Evolutionary conservation across 2,797 vertebrate genomes (phyloP).

Genomic region (Acropternis orthonyx): DNA sequence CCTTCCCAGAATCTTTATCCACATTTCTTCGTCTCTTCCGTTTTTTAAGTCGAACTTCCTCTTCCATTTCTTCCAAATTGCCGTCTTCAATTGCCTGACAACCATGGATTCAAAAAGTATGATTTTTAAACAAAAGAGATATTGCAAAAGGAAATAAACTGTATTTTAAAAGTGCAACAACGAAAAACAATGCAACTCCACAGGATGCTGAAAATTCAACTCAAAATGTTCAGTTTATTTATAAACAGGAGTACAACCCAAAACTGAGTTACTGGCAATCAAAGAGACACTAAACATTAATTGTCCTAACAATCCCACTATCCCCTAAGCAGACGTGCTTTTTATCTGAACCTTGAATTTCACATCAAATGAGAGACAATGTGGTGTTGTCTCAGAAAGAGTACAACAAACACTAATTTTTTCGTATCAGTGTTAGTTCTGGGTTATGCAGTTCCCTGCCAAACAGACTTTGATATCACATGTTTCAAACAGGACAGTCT

Average conservation of each 20-base stretch:
- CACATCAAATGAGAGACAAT: not conserved
- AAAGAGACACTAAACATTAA: not conserved
- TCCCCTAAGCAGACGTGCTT: not conserved
- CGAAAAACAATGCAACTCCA: not conserved
- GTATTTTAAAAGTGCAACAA: not conserved
- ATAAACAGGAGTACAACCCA: not conserved
- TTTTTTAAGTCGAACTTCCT: constrained; percentile 96
- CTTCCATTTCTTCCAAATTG: constrained; percentile 98
- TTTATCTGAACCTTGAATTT: constrained; percentile 12
- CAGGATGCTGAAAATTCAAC: not conserved
- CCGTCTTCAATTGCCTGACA: constrained; percentile 94
- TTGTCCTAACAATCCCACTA: not conserved
- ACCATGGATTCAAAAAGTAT: not conserved
- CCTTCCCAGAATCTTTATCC: constrained; percentile 89
- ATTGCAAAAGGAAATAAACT: not conserved
- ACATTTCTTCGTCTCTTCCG: constrained; percentile 91
- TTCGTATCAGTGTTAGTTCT: not conserved
- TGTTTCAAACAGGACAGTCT: constrained; percentile 5
- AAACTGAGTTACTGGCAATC: constrained; percentile 6
- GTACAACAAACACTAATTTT: not conserved
- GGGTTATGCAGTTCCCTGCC: not conserved
- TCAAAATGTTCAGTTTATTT: not conserved
- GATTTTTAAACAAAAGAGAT: not conserved
- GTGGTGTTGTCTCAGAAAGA: not conserved
- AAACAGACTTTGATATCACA: not conserved